Evolutionary conservation across 1,140 invertebrate genomes (phyloP).

Genomic region (Alviniconcha marisindica): DNA sequence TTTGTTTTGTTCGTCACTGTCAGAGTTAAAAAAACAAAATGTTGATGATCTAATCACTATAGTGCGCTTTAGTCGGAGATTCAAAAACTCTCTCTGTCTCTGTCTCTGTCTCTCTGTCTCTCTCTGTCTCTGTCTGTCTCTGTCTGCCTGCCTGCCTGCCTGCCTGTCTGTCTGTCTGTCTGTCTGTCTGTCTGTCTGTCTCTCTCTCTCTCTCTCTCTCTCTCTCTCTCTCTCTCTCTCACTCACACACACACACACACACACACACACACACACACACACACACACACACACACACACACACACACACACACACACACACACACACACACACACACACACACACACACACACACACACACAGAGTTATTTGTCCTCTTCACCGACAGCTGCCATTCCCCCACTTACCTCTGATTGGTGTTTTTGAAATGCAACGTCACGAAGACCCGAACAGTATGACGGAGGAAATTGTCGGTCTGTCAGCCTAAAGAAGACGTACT

Average conservation of each 20-base stretch:
- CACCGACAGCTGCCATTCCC: too few species aligned
- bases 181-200: not conserved
- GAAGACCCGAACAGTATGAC: too few species aligned
- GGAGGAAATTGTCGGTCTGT: too few species aligned
- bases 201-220: conserved; percentile 8
- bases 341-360: conserved; percentile 3
- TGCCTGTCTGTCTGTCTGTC: not conserved
- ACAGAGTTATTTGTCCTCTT: too few species aligned
- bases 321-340: not conserved
- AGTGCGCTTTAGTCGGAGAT: too few species aligned
- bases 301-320: not conserved
- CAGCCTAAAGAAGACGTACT: too few species aligned
- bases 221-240: conserved; percentile 18
- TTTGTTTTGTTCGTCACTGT: too few species aligned
- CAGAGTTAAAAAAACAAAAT: too few species aligned
- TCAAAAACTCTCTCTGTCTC: not conserved
- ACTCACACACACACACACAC: not conserved
- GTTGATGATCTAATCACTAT: too few species aligned
- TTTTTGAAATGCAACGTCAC: too few species aligned
- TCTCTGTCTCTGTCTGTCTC: not conserved
- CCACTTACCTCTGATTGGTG: too few species aligned
- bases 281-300: not conserved
- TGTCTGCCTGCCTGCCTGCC: not conserved
- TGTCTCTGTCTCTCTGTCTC: conserved; percentile 17
- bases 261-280: not conserved